These are phyloP conservation scores for Tapirus indicus DNA, from an alignment of 2,797 vertebrate species.

Conservation along the genomic window DNA sequence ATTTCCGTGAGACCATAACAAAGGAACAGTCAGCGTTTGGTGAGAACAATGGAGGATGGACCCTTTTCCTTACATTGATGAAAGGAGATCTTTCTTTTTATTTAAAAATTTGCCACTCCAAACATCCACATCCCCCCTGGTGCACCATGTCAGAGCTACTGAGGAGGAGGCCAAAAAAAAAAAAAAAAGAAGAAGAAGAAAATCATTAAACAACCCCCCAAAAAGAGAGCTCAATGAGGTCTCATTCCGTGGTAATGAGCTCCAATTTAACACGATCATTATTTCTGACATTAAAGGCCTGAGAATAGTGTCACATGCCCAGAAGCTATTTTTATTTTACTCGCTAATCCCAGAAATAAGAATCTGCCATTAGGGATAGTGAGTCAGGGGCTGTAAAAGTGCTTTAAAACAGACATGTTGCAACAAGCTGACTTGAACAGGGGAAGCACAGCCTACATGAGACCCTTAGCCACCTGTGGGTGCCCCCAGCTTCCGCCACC, in stretches of 20 bases:
- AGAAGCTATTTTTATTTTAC: slow-evolving; percentile 89
- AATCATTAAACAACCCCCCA: slow-evolving; percentile 85
- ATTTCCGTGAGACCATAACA: slow-evolving; percentile 86
- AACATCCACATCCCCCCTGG: slow-evolving; percentile 83
- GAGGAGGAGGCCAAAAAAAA: slow-evolving; percentile 82
- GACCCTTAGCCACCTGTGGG: background rate
- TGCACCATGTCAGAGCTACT: slow-evolving; percentile 84
- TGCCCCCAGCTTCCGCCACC: background rate
- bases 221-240: slow-evolving; percentile 89
- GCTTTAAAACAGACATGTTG: slow-evolving; percentile 84
- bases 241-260: slow-evolving; percentile 90
- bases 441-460: slow-evolving; percentile 36
- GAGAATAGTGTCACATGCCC: slow-evolving; percentile 90
- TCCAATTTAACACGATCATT: slow-evolving; percentile 91
- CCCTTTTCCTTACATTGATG: slow-evolving; percentile 62
- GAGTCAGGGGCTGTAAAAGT: slow-evolving; percentile 86
- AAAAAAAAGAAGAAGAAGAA: slow-evolving; percentile 74
- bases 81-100: slow-evolving; percentile 79
- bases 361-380: slow-evolving; percentile 88
- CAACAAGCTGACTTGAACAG: slow-evolving; percentile 66
- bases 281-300: slow-evolving; percentile 92
- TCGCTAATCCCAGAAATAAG: slow-evolving; percentile 90
- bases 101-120: slow-evolving; percentile 87
- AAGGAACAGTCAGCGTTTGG: slow-evolving; percentile 83
- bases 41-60: slow-evolving; percentile 86